Percentiles rank a stretch among this genome's conserved stretches.
These are phyloP conservation scores for Drosophila macrospina DNA, from an alignment of 2,888 invertebrate species.

Conservation along the genomic window DNA sequence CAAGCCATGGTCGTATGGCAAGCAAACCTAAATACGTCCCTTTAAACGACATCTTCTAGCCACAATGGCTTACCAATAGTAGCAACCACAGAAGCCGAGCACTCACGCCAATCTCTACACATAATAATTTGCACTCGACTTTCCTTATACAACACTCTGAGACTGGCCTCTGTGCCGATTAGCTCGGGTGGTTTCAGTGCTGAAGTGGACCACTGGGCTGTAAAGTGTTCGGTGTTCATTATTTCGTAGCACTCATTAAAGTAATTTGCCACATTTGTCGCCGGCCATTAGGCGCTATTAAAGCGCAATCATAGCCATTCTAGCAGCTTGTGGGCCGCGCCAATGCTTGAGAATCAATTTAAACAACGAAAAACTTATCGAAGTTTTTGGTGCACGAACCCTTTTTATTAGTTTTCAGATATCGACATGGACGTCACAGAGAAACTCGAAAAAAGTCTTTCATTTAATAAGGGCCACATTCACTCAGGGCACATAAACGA, in stretches of 20 bases:
- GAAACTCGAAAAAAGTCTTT: slow-evolving; percentile 9
- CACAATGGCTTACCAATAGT: slow-evolving; percentile 50
- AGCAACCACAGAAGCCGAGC: slow-evolving; percentile 21
- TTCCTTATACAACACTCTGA: background rate
- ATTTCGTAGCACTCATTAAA: slow-evolving; percentile 73
- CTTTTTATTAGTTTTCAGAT: slow-evolving; percentile 68
- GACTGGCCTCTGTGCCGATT: slow-evolving; percentile 4
- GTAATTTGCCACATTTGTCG: slow-evolving; percentile 80
- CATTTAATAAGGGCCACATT: slow-evolving; percentile 20
- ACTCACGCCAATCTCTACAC: slow-evolving; percentile 16
- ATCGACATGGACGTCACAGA: slow-evolving; percentile 32
- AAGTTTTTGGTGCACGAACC: slow-evolving; percentile 54
- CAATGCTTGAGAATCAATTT: slow-evolving; percentile 69
- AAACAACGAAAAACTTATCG: slow-evolving; percentile 54
- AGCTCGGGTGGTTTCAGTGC: slow-evolving; percentile 12
- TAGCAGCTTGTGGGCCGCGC: slow-evolving; percentile 19
- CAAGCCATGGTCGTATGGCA: background rate
- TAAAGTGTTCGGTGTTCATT: slow-evolving; percentile 67
- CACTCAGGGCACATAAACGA: slow-evolving; percentile 51
- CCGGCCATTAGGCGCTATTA: slow-evolving; percentile 76
- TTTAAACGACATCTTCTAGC: slow-evolving; percentile 17
- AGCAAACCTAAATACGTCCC: slow-evolving; percentile 5
- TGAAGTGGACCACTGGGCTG: slow-evolving; percentile 20
- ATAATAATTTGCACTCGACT: slow-evolving; percentile 40
- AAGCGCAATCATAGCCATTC: slow-evolving; percentile 71